A percentile compares a stretch with the other conserved stretches of the same genome.
Evolutionary conservation across 2,888 invertebrate species (phyloP).

Genomic region (Agonum fuliginosum): DNA sequence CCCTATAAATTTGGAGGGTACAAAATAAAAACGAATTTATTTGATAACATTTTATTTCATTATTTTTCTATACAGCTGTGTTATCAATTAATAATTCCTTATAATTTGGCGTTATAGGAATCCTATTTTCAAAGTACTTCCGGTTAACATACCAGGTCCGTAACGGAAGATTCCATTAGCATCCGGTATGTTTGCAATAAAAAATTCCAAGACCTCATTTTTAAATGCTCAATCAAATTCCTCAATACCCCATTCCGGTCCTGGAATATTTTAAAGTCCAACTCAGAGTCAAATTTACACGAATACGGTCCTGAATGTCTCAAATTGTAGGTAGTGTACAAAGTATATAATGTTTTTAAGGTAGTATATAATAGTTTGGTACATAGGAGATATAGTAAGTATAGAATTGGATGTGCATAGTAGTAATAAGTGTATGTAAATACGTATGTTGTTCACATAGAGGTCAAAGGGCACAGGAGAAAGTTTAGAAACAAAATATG

Average conservation of each 20-base stretch:
- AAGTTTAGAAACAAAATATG: not conserved
- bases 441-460: slow-evolving; percentile 19
- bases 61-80: slow-evolving; percentile 56
- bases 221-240: not conserved
- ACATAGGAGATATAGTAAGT: slow-evolving; percentile 37
- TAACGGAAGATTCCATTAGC: not conserved
- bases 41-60: slow-evolving; percentile 56
- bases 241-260: not conserved
- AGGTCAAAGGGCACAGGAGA: slow-evolving; percentile 25
- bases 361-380: slow-evolving; percentile 48
- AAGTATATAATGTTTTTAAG: slow-evolving; percentile 50
- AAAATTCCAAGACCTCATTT: not conserved
- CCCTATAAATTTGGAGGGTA: too few species aligned
- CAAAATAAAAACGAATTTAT: slow-evolving; percentile 16
- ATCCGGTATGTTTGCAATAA: not conserved
- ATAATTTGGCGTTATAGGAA: slow-evolving; percentile 51
- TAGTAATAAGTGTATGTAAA: slow-evolving; percentile 54
- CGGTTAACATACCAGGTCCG: slow-evolving; percentile 16
- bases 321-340: slow-evolving; percentile 40
- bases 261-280: slow-evolving; percentile 7
- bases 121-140: not conserved
- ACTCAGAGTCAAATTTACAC: not conserved
- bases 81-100: slow-evolving; percentile 45
- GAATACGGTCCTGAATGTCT: not conserved
- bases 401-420: slow-evolving; percentile 44